A percentile compares a stretch with the other conserved stretches of the same genome.
These are phyloP conservation scores for Acanthisitta chloris DNA, from an alignment of 2,113 vertebrate genomes.

Conservation along the genomic window DNA sequence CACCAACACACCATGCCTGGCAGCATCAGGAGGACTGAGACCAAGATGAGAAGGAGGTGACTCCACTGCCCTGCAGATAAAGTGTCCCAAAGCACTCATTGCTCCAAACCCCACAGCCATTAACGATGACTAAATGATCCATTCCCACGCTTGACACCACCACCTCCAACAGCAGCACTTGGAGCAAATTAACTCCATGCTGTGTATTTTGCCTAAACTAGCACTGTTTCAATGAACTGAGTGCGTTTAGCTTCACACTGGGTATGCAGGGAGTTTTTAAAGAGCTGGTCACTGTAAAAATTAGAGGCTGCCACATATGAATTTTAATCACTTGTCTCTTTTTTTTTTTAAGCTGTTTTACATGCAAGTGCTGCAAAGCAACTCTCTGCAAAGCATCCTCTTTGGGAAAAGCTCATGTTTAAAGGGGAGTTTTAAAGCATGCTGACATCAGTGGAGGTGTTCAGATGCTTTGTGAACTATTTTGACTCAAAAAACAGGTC, in stretches of 20 bases:
- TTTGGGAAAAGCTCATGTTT: neutral
- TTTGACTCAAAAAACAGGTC: neutral
- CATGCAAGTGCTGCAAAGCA: neutral
- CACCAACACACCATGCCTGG: neutral
- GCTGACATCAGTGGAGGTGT: no score
- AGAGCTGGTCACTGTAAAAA: neutral
- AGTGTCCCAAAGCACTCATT: neutral
- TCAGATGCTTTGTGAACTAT: neutral
- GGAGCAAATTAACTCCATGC: neutral
- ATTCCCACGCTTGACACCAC: neutral
- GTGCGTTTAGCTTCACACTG: neutral
- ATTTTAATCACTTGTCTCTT: neutral
- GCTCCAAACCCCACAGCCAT: neutral
- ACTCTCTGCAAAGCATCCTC: neutral
- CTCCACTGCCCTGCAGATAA: neutral
- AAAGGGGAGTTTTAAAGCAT: accelerated
- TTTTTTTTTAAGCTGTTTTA: neutral
- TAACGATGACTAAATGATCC: neutral
- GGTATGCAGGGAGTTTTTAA: neutral
- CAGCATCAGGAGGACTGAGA: neutral
- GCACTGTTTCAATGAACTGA: accelerated
- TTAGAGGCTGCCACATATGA: neutral
- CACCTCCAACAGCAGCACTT: accelerated
- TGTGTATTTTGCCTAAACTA: neutral
- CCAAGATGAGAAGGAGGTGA: neutral